Evolutionary conservation across 2,113 vertebrate species (phyloP).

Genomic region (Choloepus hoffmanni): DNA sequence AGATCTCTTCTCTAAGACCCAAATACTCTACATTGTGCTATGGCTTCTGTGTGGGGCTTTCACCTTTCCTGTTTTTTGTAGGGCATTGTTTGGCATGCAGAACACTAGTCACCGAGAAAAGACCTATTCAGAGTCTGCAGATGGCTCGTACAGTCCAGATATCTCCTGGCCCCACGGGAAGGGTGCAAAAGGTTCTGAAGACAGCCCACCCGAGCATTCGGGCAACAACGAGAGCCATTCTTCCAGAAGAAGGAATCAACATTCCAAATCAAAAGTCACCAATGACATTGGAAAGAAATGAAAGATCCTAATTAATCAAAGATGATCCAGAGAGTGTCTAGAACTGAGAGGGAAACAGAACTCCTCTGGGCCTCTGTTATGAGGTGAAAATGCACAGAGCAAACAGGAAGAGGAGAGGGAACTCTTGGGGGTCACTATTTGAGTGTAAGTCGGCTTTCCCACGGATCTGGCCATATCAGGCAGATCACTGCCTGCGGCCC

Average conservation of each 20-base stretch:
- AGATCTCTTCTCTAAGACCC: conserved; percentile 97
- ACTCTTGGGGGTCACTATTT: not conserved
- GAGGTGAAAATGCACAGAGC: conserved; percentile 64
- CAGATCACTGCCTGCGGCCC: conserved; percentile 70
- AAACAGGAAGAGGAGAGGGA: conserved; percentile 56
- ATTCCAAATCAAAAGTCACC: conserved; percentile 89
- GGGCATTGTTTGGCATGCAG: no score
- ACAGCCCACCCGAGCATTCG: conserved; percentile 85
- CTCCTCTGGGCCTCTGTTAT: conserved; percentile 75
- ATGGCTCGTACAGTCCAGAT: conserved; percentile 88
- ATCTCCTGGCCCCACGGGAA: conserved; percentile 87
- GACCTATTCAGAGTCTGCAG: conserved; percentile 90
- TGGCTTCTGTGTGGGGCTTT: conserved; percentile 96
- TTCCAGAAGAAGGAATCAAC: conserved; percentile 88
- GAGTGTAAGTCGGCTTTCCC: conserved; percentile 67
- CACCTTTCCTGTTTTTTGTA: no score
- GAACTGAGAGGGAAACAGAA: conserved; percentile 75
- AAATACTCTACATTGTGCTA: conserved; percentile 92
- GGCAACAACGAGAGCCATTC: conserved; percentile 86
- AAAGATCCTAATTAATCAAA: conserved; percentile 67
- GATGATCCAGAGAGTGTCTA: conserved; percentile 78
- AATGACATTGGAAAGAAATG: conserved; percentile 92
- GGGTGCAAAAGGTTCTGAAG: conserved; percentile 86
- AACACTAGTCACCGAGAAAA: conserved; percentile 62
- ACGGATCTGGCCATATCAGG: conserved; percentile 52